Conservation (phyloP, 2,888 invertebrate species). For the Acleris sparsana region DNA sequence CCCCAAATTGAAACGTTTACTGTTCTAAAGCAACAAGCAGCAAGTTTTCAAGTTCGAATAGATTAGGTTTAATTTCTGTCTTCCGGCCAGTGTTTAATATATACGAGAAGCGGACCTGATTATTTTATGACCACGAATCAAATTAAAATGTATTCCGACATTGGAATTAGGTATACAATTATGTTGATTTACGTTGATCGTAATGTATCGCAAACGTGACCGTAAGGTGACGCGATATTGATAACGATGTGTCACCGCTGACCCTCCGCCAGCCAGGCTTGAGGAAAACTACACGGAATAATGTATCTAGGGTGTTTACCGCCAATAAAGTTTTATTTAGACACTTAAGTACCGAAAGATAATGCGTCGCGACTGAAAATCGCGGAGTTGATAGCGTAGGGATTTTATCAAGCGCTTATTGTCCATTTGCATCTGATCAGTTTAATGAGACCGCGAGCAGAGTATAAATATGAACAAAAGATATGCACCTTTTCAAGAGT, state of each 20-base stretch:
- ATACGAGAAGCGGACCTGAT: slow-evolving; percentile 16
- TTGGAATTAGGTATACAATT: slow-evolving; percentile 34
- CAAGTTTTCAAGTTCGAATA: slow-evolving; percentile 29
- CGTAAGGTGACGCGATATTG: slow-evolving; percentile 31
- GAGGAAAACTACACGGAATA: slow-evolving; percentile 29
- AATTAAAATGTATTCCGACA: slow-evolving; percentile 28
- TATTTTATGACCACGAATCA: slow-evolving; percentile 29
- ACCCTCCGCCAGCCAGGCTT: slow-evolving; percentile 24
- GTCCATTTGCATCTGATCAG: neutral
- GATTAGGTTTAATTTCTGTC: slow-evolving; percentile 19
- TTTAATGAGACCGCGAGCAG: no score
- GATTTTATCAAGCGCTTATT: neutral
- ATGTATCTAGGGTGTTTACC: slow-evolving; percentile 6
- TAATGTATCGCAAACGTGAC: slow-evolving; percentile 33
- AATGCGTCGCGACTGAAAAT: neutral
- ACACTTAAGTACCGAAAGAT: neutral
- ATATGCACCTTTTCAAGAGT: no score
- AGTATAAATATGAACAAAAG: no score
- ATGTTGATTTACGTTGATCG: slow-evolving; percentile 32
- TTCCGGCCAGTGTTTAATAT: slow-evolving; percentile 24
- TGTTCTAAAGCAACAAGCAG: slow-evolving; percentile 11
- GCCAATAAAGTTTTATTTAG: slow-evolving; percentile 8
- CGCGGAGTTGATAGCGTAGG: neutral
- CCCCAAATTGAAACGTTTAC: slow-evolving; percentile 28
- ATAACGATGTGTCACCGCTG: slow-evolving; percentile 31